These are phyloP conservation scores for Mareca penelope DNA, from an alignment of 2,797 vertebrate species.

Conservation along the genomic window DNA sequence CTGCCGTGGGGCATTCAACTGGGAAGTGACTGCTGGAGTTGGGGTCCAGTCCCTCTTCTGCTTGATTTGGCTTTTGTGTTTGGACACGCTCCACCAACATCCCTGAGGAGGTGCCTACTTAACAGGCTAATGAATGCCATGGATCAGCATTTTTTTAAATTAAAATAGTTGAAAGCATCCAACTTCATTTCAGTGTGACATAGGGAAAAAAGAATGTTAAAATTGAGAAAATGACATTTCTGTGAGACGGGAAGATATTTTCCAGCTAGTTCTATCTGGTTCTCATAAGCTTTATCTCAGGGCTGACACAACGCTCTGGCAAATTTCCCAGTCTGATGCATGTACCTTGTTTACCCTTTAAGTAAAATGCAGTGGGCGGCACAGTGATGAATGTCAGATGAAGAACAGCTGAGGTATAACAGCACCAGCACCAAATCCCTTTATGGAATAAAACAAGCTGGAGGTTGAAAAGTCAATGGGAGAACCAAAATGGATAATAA, in stretches of 20 bases:
- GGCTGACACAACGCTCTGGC: neutral
- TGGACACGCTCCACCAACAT: neutral
- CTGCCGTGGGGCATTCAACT: neutral
- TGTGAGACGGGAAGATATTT: neutral
- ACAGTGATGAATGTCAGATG: neutral
- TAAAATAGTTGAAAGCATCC: neutral
- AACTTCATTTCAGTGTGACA: neutral
- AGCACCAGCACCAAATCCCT: conserved; percentile 18
- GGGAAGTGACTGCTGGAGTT: neutral
- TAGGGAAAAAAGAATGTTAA: neutral
- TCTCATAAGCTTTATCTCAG: neutral
- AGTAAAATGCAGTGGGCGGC: conserved; percentile 40
- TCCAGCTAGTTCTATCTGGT: neutral
- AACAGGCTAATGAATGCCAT: neutral
- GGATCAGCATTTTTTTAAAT: neutral
- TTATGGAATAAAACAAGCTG: neutral
- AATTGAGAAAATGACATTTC: neutral
- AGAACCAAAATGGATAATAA: conserved; percentile 41
- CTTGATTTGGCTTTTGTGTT: neutral
- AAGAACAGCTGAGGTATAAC: neutral
- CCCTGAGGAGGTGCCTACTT: neutral
- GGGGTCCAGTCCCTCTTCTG: neutral
- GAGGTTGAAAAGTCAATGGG: conserved; percentile 15
- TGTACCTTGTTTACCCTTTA: neutral
- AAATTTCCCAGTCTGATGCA: conserved; percentile 41